These are phyloP conservation scores for Biston stratarius DNA, from an alignment of 2,888 invertebrate species.

Conservation along the genomic window DNA sequence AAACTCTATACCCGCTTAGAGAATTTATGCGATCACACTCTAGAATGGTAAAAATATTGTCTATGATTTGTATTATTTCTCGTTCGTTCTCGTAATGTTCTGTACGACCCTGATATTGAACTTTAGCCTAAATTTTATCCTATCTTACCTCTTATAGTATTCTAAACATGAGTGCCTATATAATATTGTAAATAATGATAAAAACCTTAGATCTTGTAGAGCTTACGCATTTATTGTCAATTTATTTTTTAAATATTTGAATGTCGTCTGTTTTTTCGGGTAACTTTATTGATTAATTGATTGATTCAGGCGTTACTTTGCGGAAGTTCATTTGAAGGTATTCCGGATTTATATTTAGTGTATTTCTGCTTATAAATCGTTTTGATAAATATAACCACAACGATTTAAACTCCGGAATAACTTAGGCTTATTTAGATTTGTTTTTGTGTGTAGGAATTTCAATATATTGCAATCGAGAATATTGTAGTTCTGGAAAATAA, in stretches of 20 bases:
- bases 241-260: too few species aligned
- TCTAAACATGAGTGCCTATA: constrained; percentile 50
- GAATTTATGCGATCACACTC: neutral
- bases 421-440: neutral
- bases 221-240: constrained; percentile 10
- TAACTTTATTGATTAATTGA: too few species aligned
- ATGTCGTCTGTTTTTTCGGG: too few species aligned
- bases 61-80: neutral
- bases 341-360: too few species aligned
- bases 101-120: too few species aligned
- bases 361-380: too few species aligned
- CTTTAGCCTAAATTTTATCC: neutral
- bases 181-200: constrained; percentile 45
- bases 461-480: neutral
- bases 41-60: too few species aligned
- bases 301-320: too few species aligned
- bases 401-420: neutral
- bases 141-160: constrained; percentile 37
- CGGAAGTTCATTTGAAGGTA: too few species aligned
- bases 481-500: neutral
- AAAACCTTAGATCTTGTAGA: constrained; percentile 23
- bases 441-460: neutral
- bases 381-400: too few species aligned
- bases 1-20: too few species aligned
- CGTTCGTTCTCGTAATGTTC: too few species aligned